These are phyloP conservation scores for Lepus townsendii DNA, from an alignment of 2,797 vertebrate species.

Conservation along the genomic window DNA sequence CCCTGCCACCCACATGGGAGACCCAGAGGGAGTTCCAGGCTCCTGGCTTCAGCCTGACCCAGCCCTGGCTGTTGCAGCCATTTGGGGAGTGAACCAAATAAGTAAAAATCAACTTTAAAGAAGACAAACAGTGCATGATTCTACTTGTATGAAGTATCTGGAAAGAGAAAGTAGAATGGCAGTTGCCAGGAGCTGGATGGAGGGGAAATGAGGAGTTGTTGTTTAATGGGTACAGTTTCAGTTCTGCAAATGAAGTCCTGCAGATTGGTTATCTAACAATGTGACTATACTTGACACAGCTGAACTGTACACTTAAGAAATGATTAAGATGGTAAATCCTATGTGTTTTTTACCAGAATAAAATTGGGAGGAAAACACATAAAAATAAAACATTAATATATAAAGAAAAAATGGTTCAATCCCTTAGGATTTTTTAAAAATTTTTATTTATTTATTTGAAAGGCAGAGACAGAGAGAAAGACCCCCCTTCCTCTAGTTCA, in stretches of 20 bases:
- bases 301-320: constrained; percentile 25
- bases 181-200: neutral
- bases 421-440: neutral
- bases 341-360: neutral
- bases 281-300: neutral
- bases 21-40: no score
- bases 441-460: no score
- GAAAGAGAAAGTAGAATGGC: constrained; percentile 40
- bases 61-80: no score
- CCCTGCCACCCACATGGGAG: no score
- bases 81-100: no score
- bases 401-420: constrained; percentile 44
- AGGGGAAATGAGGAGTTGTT: neutral
- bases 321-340: neutral
- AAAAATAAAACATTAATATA: constrained; percentile 45
- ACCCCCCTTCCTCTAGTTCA: no score
- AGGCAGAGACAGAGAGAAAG: no score
- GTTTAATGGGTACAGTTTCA: neutral
- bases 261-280: neutral
- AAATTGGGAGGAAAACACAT: constrained; percentile 2
- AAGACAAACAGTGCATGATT: constrained; percentile 21
- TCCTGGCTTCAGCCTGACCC: no score
- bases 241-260: neutral
- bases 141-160: neutral
- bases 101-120: neutral